Base-by-base conservation (phyloP, 2,113 vertebrate species). In the Mixornis gularis region DNA sequence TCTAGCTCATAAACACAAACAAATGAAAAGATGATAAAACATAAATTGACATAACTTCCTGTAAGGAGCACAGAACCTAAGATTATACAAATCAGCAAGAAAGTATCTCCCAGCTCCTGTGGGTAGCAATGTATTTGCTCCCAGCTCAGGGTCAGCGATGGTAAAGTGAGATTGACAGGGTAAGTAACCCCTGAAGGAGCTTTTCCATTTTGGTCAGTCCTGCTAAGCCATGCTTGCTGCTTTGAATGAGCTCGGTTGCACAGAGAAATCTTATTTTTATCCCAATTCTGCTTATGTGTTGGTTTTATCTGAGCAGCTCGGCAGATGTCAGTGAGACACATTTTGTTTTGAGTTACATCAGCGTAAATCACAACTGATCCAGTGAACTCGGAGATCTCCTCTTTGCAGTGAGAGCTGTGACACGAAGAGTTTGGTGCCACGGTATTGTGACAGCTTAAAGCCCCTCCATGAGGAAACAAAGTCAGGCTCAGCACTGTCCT, bases 361-460 rank as follows among this genome's bases (percentile, higher is more conserved):
- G 78, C 4, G 40, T 52, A 93, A 94, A 94, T 91, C 92, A 73
- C 87, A 85, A 40, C 80, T 80, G 92, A 91, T 89, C 74, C 22
- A 27, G 83, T 73, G 94, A 93, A 79, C 94, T 72, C 59, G 0
- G 60, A 79, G 87, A 29, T 4, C 12, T 68, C 63, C 71, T 20
- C 74, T 73, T 64, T 56, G 36, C 79, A 41, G 68, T 3, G 63
- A 77, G 82, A 59, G 44, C 89, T 34, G 71, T 79, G 96, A 94
- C 91, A 79, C n/a, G 1, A 76, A 58, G 91, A 52, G 87, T 79
- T 92, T 32, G 85, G 89, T 91, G 89, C 92, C 74, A 3, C 2
- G 59, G 51, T 92, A 63, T 96, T 95, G 41, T 79, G 83, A 93
- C 91, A 96, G 84, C 91, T 92, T 36, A 73, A 89, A 93, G 59